Evolutionary conservation across 2,797 vertebrate genomes (phyloP).

Genomic region (Bryconaethiops microstoma): DNA sequence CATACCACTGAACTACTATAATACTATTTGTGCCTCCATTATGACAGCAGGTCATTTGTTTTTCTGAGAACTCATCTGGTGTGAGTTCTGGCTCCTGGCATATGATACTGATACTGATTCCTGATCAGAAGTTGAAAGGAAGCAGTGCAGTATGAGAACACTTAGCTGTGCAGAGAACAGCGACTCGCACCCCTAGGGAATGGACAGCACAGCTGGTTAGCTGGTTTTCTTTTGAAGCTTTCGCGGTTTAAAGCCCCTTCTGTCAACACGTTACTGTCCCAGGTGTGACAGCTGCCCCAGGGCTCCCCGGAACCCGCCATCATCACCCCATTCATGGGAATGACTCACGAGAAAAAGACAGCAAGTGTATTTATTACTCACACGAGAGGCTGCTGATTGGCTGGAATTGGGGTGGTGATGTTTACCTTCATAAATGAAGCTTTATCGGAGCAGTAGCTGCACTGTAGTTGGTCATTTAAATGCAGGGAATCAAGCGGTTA

Average conservation of each 20-base stretch:
- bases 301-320: background rate
- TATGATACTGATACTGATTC: background rate
- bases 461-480: no score
- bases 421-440: background rate
- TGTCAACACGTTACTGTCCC: slow-evolving; percentile 16
- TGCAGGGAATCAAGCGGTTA: no score
- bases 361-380: background rate
- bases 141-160: background rate
- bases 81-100: background rate
- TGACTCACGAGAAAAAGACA: background rate
- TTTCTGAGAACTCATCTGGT: background rate
- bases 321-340: background rate
- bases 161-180: background rate
- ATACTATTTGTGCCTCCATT: background rate
- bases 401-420: background rate
- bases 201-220: slow-evolving; percentile 27
- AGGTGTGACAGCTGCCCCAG: slow-evolving; percentile 20
- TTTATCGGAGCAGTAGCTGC: background rate
- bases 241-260: slow-evolving; percentile 2
- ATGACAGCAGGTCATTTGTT: background rate
- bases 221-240: background rate
- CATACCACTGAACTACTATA: background rate
- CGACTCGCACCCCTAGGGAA: background rate
- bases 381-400: background rate
- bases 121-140: background rate